A percentile compares a stretch with the other conserved stretches of the same genome.
These are phyloP conservation scores for Aspidiotus rigidus DNA, from an alignment of 2,888 invertebrate genomes.

Conservation along the genomic window DNA sequence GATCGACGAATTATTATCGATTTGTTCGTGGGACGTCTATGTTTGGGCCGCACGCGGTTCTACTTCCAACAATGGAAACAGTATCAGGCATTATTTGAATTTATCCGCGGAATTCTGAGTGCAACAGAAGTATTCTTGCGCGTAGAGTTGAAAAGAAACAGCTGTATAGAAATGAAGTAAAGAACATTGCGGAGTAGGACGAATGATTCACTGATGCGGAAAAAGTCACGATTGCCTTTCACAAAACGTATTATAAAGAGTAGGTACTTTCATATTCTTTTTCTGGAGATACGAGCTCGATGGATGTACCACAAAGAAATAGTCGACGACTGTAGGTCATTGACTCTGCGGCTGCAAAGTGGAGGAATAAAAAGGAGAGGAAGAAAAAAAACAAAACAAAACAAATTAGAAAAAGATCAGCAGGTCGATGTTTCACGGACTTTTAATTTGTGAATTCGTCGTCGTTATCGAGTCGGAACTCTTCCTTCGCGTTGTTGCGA, in stretches of 20 bases:
- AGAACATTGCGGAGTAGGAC: constrained; percentile 11
- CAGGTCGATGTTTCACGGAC: no score
- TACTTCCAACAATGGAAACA: constrained; percentile 11
- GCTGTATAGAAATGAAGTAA: constrained; percentile 1
- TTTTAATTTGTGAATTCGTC: no score
- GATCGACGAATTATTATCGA: constrained; percentile 5
- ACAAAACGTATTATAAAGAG: constrained; percentile 20
- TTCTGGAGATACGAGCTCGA: constrained; percentile 2
- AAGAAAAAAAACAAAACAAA: background rate
- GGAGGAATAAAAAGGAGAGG: background rate
- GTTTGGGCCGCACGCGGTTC: background rate
- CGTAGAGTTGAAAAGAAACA: background rate
- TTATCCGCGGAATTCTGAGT: background rate
- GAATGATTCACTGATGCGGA: constrained; percentile 27
- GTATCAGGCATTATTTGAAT: background rate
- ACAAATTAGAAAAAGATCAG: no score
- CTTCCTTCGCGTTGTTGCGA: no score
- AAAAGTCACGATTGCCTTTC: constrained; percentile 32
- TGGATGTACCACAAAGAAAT: constrained; percentile 12
- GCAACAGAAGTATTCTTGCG: background rate
- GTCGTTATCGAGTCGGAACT: no score
- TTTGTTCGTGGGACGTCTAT: constrained; percentile 12
- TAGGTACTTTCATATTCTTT: constrained; percentile 29
- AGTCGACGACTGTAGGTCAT: constrained; percentile 8
- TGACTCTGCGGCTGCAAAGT: constrained; percentile 3